phyloP scores from a whole-genome alignment of 2,113 vertebrate genomes.

The Oceanites oceanicus region DNA sequence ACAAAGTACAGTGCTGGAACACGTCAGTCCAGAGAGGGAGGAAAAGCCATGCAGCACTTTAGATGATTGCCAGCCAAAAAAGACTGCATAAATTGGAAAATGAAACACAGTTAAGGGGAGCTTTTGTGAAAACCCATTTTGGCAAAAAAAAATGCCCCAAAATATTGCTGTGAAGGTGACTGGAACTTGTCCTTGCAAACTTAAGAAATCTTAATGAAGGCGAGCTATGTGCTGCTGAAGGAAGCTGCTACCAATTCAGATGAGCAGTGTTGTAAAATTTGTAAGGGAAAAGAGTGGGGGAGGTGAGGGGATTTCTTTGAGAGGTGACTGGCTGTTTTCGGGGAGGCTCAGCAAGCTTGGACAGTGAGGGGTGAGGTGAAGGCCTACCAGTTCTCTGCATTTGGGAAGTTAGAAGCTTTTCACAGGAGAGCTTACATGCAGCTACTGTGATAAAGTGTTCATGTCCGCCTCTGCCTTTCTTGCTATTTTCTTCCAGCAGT shows the following conservation, averaged over 20 bases:
- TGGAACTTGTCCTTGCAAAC: not conserved
- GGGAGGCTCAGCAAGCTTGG: not conserved
- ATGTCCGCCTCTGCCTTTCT: not conserved
- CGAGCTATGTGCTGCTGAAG: not conserved
- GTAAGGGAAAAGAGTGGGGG: not conserved
- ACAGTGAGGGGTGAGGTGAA: not conserved
- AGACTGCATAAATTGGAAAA: not conserved
- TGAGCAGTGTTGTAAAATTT: not conserved
- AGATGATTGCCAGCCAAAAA: not conserved
- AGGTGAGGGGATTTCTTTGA: not conserved
- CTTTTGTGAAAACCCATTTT: not conserved
- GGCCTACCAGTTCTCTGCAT: not conserved
- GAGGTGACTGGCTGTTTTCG: not conserved
- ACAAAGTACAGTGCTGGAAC: not conserved
- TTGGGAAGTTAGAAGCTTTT: not conserved
- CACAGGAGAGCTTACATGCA: not conserved
- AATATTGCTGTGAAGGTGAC: not conserved
- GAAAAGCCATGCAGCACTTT: not conserved
- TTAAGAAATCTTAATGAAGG: not conserved
- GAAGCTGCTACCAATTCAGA: not conserved
- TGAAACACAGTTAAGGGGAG: not conserved
- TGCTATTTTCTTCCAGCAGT: not conserved
- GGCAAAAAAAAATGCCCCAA: not conserved
- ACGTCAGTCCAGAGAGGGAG: accelerated
- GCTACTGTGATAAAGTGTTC: not conserved